Evolutionary conservation across 2,797 vertebrate genomes (phyloP), one percentile per base, ranked within the genome.

Genomic region (Sternotherus odoratus): DNA sequence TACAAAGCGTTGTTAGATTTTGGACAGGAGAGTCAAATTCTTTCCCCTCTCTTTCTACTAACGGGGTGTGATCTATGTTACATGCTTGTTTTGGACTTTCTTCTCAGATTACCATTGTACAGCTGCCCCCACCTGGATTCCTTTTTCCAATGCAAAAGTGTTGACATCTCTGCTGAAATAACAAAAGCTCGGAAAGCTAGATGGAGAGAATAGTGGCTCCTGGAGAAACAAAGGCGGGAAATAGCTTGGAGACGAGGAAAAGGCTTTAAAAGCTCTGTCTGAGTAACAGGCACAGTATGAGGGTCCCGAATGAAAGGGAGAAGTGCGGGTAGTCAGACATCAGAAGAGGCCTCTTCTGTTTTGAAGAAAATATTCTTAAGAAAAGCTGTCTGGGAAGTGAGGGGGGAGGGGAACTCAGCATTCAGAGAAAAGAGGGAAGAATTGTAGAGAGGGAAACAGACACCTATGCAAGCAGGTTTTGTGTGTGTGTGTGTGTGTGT

Each of bases 111-210:
- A 2, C 19, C 85, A 82, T 39, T 3, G 2, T 72, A 17, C 46
- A 80, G 9, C 57, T 83, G 93, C 39, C 16, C 43, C 9, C 8
- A 66, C 3, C 3, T 4, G 56, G 57, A 10, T 56, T 81, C 92
- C 77, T 75, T 80, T 88, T 85, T 57, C 77, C 60, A 88, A 9
- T 79, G 39, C 23, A 23, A 93, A 39, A 74, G 2, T 91, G 90
- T 82, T 95, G 77, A 83, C n/a, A 81, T 85, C 91, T 94, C 82
- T 89, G 48, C 77, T 89, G 79, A 90, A 93, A 93, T 79, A 81
- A 19, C 85, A 82, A 75, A 82, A 92, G 85, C 57, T 75, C n/a
- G 36, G 33, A 60, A 88, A 89, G n/a, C 85, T 82, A 88, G 91
- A 79, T 75, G 39, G 33, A 89, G 53, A 91, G 57, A 8, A 69